Evolutionary conservation across 2,888 invertebrate genomes (phyloP), one percentile per base, ranked within the genome.

Genomic region (Mythimna impura): DNA sequence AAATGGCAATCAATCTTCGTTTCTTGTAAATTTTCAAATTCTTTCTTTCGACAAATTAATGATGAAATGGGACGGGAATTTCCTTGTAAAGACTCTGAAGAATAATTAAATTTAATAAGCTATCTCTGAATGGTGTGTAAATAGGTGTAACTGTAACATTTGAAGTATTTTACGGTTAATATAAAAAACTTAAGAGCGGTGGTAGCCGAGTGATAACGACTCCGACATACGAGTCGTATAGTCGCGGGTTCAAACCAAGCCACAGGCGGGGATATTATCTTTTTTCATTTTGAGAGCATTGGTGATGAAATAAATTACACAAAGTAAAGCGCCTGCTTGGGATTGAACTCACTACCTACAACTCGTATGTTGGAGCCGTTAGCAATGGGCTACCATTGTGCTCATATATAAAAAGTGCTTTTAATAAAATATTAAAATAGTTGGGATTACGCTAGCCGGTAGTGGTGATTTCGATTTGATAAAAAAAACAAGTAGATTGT

Each of bases 1-100:
- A 86, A 85, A 86, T 75, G 70, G 83, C 73, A 82, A 91, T 92
- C 89, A 88, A 92, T 92, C 89, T 89, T 89, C 84, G 78, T 87
- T 85, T 73, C 69, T 80, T 73, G 73, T 76, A 84, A 86, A 81
- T 86, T 89, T 89, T 88, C 67, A 76, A 81, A 86, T 88, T 89
- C 22, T 87, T 88, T 85, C 77, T 79, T 82, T 67, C 83, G 88
- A 89, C 87, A 90, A 77, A 76, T 81, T 22, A 43, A 52, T 47
- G 47, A 47, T 47, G 34, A 82, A 61, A 36, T 50, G 12, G 2
- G 40, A 12, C 30, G 47, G 54, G 3, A 30, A 1, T 22, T 34
- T 4, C 0, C 57, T 55, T 60, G 58, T 55, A 12, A 30, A 20
- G n/a, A 20, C 14, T 54, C 34, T 6, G 3, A 4, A 20, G 40